Base-by-base conservation (phyloP, 2,888 invertebrate genomes). In the Sicus ferrugineus region DNA sequence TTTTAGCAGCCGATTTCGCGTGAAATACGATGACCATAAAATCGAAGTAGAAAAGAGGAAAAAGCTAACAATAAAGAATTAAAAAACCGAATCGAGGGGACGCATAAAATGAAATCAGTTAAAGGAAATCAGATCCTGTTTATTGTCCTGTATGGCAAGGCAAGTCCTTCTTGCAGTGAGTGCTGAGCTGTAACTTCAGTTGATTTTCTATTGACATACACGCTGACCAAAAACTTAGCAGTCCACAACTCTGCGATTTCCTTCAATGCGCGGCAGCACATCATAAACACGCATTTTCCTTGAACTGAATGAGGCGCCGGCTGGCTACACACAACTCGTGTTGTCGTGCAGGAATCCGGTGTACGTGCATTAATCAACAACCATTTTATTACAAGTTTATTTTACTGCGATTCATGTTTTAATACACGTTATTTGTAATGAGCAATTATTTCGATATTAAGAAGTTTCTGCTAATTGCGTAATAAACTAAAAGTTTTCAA, bases 191-290 rank as follows among this genome's bases (percentile, higher is more conserved):
- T n/a, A n/a, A n/a, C n/a, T n/a, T n/a, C n/a, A n/a, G 14, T n/a
- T 42, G 42, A 4, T 42, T 46, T 46, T 19, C 54, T 78, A 81
- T 79, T 80, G 81, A 81, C 80, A 81, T 79, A 80, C 80, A 80
- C 80, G 80, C 81, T 81, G 80, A 78, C 81, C 80, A 80, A 81
- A 80, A 80, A 81, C 80, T 81, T 79, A 80, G 81, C 81, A 81
- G 80, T 80, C 81, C 79, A 81, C 81, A 80, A 80, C 76, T 30
- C 46, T 63, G 19, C 19, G 38, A 46, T 30, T 31, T 62, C n/a
- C 23, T 48, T 46, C 21, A 30, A 6, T 77, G 78, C 78, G 75
- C 75, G 76, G 75, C 38, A 26, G 34, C n/a, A 52, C 30, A 16
- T 50, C 28, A 26, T 42, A 9, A 16, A 3, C 50, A 64, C 30